Evolutionary conservation across 2,888 invertebrate species (phyloP).

Genomic region (Tetropium fuscum): DNA sequence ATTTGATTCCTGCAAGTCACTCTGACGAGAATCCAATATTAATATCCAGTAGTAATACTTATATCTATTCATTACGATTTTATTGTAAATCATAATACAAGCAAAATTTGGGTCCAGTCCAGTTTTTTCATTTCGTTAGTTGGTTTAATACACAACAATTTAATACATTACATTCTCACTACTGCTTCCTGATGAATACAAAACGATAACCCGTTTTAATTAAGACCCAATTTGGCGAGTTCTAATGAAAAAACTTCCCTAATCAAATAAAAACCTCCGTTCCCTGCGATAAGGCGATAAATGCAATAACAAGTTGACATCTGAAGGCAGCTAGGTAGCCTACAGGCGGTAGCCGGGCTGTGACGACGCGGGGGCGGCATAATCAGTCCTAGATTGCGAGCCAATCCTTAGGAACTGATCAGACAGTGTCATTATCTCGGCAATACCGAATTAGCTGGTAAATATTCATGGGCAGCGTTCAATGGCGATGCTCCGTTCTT

Average conservation of each 20-base stretch:
- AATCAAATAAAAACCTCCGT: conserved; percentile 38
- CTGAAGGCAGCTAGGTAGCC: conserved; percentile 34
- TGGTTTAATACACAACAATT: too few species aligned
- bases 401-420: conserved; percentile 53
- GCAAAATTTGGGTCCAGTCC: too few species aligned
- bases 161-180: too few species aligned
- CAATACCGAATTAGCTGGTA: conserved; percentile 63
- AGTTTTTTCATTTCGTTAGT: too few species aligned
- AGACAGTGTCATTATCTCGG: conserved; percentile 61
- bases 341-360: conserved; percentile 18
- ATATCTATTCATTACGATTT: too few species aligned
- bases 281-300: conserved; percentile 30
- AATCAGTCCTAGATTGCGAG: conserved; percentile 56
- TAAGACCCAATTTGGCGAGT: conserved; percentile 18
- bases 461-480: conserved; percentile 70
- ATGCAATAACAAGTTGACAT: conserved; percentile 41
- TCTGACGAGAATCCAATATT: too few species aligned
- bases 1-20: too few species aligned
- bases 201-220: not conserved
- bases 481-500: conserved; percentile 53
- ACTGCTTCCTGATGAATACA: too few species aligned
- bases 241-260: conserved; percentile 41
- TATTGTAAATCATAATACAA: too few species aligned
- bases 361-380: conserved; percentile 54
- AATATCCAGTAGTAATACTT: too few species aligned